Base-by-base conservation (phyloP, 2,113 vertebrate species). In the Planiliza haematocheilus region DNA sequence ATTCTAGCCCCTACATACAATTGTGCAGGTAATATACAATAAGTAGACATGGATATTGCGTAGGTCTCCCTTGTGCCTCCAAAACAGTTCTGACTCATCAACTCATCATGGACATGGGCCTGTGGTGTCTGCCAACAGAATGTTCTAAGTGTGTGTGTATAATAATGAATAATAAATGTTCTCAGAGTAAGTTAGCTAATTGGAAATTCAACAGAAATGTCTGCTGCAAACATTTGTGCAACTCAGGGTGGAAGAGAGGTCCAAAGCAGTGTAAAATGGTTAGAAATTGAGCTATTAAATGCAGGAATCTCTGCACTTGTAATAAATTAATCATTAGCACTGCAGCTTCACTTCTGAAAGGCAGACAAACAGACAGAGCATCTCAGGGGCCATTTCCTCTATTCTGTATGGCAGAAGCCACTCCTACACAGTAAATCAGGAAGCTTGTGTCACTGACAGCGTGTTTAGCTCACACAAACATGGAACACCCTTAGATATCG, bases 361-460 rank as follows among this genome's bases (percentile, higher is more conserved):
- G 70, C 18, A 34, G 46, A 65, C 49, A 62, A 39, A 89, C 75
- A 70, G 52, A 53, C 37, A 67, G 55, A 88, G 58, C 69, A 74
- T 86, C 86, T 77, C 58, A 74, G 79, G 0, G 10, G 80, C 71
- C 61, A 7, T 1, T 88, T 79, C 85, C 84, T 61, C 20, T 56
- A 9, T 75, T 72, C 56, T 64, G 45, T 66, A 50, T 46, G 77
- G 70, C 49, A 86, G 86, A 83, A 6, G 83, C 71, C 70, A 63
- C 70, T 84, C 74, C 71, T 84, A 74, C 13, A 62, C 42, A 56
- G 18, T 77, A 1, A 61, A 70, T 83, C 86, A 91, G 89, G 88
- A 91, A 89, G 85, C 64, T 76, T 74, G 52, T 61, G 79, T 85
- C 77, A 79, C 53, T 51, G 79, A 82, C 70, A 79, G 84, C 81